phyloP scores from a whole-genome alignment of 2,888 invertebrate genomes.

The Norana najaformis region DNA sequence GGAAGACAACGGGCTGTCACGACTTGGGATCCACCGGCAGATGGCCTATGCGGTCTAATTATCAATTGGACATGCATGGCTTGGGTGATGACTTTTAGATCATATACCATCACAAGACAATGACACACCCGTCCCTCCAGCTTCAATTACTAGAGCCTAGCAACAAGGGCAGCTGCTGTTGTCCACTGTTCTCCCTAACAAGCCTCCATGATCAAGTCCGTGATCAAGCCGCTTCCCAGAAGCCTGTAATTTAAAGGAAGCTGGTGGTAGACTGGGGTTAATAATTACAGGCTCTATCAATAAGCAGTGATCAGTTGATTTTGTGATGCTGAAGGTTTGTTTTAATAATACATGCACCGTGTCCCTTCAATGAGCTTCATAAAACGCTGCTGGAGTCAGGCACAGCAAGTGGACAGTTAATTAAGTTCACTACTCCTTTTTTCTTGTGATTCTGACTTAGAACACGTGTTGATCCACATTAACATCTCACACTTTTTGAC shows the following conservation, averaged over 20 bases:
- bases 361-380: not conserved
- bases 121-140: not conserved
- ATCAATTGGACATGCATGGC: not conserved
- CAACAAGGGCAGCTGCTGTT: not conserved
- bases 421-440: not conserved
- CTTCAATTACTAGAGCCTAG: not conserved
- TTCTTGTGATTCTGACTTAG: too few species aligned
- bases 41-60: conserved; percentile 24
- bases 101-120: conserved; percentile 13
- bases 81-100: not conserved
- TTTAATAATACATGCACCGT: not conserved
- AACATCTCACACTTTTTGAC: too few species aligned
- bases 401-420: not conserved
- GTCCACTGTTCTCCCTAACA: conserved; percentile 3
- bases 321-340: conserved; percentile 13
- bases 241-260: not conserved
- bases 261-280: too few species aligned
- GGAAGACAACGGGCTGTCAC: not conserved
- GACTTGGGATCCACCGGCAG: not conserved
- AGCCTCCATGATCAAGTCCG: not conserved
- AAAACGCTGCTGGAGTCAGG: not conserved
- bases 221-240: not conserved
- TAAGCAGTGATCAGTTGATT: not conserved
- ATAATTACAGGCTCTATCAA: not conserved
- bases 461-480: too few species aligned